phyloP scores from a whole-genome alignment of 2,113 vertebrate genomes.

The Channa argus region DNA sequence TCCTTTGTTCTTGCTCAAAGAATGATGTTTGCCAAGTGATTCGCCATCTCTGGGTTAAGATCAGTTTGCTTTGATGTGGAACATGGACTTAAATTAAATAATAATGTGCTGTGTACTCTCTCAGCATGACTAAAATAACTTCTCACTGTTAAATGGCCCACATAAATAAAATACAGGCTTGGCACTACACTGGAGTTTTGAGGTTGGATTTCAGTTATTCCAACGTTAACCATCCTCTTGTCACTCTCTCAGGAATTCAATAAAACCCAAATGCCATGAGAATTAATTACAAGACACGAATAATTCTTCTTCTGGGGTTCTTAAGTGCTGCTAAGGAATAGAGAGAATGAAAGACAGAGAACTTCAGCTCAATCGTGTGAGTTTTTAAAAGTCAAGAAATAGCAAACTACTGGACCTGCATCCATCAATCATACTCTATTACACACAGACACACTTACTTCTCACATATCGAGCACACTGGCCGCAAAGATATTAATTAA shows the following conservation, averaged over 20 bases:
- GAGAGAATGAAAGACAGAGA: neutral
- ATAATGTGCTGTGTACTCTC: slow-evolving; percentile 28
- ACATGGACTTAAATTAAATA: slow-evolving; percentile 57
- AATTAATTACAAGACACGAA: slow-evolving; percentile 32
- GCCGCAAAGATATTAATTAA: neutral
- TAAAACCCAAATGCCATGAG: slow-evolving; percentile 39
- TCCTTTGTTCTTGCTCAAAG: slow-evolving; percentile 30
- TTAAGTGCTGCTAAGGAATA: neutral
- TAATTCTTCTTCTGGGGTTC: neutral
- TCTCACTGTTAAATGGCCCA: slow-evolving; percentile 23
- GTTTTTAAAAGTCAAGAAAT: slow-evolving; percentile 21
- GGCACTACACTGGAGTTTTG: neutral
- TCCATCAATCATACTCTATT: slow-evolving; percentile 41
- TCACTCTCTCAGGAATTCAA: slow-evolving; percentile 5
- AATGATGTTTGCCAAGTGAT: slow-evolving; percentile 45
- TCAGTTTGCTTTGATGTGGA: slow-evolving; percentile 41
- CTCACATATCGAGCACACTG: neutral
- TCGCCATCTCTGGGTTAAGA: slow-evolving; percentile 38
- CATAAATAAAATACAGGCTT: slow-evolving; percentile 42
- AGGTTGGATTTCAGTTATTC: slow-evolving; percentile 17
- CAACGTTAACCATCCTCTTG: slow-evolving; percentile 17
- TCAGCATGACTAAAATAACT: slow-evolving; percentile 45
- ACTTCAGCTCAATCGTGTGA: neutral
- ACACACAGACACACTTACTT: neutral
- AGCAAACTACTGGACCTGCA: slow-evolving; percentile 22